Evolutionary conservation across 2,797 vertebrate species (phyloP), one percentile per base, ranked within the genome.

Genomic region (Centroberyx gerrardi): DNA sequence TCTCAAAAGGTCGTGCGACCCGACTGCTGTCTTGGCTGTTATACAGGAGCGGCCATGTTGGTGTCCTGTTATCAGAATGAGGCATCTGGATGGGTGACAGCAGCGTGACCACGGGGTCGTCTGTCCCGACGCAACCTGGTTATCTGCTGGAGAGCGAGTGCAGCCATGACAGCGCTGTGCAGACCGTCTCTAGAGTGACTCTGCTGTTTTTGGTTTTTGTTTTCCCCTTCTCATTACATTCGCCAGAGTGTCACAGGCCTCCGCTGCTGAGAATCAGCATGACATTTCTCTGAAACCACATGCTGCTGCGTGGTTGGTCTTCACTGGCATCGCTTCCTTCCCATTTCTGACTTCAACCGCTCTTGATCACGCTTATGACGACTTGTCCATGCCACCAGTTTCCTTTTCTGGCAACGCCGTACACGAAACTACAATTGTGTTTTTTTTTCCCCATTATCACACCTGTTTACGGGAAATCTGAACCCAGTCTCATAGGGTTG

Each of bases 401-500:
- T 92, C 88, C 85, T 83, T 90, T 86, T 86, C 52, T 10, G 64
- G 72, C 83, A 40, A 55, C 2, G 13, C 10, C 15, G 51, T 63
- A 33, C 1, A 22, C 22, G 22, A 63, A 22, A 46, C 70, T 72
- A 28, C 78, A 85, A 66, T 61, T 62, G 28, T 48, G 51, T 68
- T 76, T 74, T 63, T 58, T 55, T 83, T 90, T 84, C 76, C 71
- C 75, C 58, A 55, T 51, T 80, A 17, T 9, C 40, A 58, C 79
- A 90, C 88, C 84, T 90, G 84, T 87, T 93, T 90, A 93, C 90
- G 72, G 80, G 90, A 94, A 93, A 88, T 74, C 62, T 33, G 46
- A 82, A 66, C 68, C 58, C 51, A 46, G 28, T 38, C 5, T 0
- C 0, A 7, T 58, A n/a, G 38, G 27, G 42, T 46, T 0, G 10